Conservation (phyloP, 2,113 vertebrate genomes). For the Chloebia gouldiae region DNA sequence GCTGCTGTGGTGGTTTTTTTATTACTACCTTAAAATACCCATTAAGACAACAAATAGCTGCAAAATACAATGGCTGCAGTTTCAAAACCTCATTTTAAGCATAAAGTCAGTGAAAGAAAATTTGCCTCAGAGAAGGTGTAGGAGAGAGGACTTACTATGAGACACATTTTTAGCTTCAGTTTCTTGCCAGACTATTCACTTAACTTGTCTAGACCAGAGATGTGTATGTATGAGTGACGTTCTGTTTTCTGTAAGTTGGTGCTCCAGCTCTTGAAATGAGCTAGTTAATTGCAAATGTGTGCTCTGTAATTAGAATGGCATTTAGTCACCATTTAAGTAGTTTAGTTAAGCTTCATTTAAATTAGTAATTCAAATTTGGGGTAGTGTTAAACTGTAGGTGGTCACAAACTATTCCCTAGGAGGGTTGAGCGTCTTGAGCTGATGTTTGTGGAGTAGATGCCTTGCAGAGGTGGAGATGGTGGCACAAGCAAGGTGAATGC, state of each 20-base stretch:
- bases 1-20: not conserved
- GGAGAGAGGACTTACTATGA: not conserved
- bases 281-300: constrained; percentile 34
- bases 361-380: constrained; percentile 44
- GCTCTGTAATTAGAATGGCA: constrained; percentile 55
- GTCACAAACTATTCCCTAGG: not conserved
- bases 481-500: not conserved
- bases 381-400: not conserved
- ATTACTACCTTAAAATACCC: not conserved
- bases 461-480: not conserved
- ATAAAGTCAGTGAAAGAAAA: not conserved
- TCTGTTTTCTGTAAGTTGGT: not conserved
- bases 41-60: not conserved
- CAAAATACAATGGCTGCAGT: not conserved
- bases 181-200: constrained; percentile 9
- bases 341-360: constrained; percentile 52
- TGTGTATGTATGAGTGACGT: not conserved
- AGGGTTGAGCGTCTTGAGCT: not conserved
- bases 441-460: not conserved
- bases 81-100: not conserved
- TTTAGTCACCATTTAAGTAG: constrained; percentile 51
- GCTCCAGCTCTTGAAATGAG: constrained; percentile 7
- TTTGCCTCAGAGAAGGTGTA: not conserved
- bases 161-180: not conserved
- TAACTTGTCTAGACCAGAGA: constrained; percentile 54